phyloP scores from a whole-genome alignment of 2,113 vertebrate species.

The Thamnaconus septentrionalis region DNA sequence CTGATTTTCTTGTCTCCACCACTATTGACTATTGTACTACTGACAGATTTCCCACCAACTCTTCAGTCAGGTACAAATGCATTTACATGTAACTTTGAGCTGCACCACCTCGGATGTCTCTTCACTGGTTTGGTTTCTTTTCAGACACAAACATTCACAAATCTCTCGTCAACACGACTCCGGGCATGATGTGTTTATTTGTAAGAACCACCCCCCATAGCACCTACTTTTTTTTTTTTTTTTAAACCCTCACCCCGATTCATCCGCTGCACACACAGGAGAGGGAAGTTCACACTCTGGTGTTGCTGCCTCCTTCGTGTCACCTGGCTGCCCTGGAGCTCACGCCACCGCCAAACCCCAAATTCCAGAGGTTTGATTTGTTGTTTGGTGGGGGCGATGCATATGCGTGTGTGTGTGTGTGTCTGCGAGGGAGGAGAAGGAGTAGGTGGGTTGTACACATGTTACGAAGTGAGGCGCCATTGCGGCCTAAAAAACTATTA shows the following conservation, averaged over 20 bases:
- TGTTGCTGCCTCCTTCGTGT: slow-evolving; percentile 30
- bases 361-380: slow-evolving; percentile 60
- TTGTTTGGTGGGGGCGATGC: slow-evolving; percentile 43
- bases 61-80: no score
- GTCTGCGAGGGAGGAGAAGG: slow-evolving; percentile 11
- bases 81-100: no score
- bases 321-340: slow-evolving; percentile 44
- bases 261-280: slow-evolving; percentile 25
- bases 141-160: slow-evolving; percentile 21
- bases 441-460: slow-evolving; percentile 67
- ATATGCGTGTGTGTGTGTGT: slow-evolving; percentile 35
- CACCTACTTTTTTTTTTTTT: slow-evolving; percentile 6
- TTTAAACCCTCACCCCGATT: slow-evolving; percentile 33
- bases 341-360: slow-evolving; percentile 36
- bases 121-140: not conserved
- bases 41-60: not conserved
- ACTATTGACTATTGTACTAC: no score
- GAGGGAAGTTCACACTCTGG: slow-evolving; percentile 31
- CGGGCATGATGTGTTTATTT: slow-evolving; percentile 44
- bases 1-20: no score
- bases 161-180: slow-evolving; percentile 36
- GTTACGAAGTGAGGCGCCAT: slow-evolving; percentile 71
- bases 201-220: slow-evolving; percentile 19
- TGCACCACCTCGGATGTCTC: no score
- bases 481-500: slow-evolving; percentile 77